Percentiles rank a stretch among this genome's conserved stretches.
Conservation (phyloP, 1,140 invertebrate species). For the Pygmarrhopalites habei region DNA sequence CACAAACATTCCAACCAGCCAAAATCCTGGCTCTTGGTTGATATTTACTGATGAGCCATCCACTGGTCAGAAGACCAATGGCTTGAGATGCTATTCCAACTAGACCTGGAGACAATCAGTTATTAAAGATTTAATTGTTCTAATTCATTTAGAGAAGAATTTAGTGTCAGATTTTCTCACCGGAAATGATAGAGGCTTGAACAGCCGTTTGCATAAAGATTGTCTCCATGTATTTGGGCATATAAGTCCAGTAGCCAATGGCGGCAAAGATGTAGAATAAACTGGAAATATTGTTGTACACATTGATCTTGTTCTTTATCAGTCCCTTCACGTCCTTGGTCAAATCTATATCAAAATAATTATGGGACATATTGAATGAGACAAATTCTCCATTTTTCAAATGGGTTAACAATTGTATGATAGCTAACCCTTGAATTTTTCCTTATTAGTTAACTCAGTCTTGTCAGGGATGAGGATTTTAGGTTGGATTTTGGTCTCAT, state of each 20-base stretch:
- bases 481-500: no score
- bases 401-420: no score
- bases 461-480: no score
- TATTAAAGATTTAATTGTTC: not conserved
- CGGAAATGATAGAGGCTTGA: constrained; percentile 59
- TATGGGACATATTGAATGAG: constrained; percentile 37
- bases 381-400: no score
- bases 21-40: constrained; percentile 60
- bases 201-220: constrained; percentile 66
- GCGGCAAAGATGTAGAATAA: constrained; percentile 64
- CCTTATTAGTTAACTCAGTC: no score
- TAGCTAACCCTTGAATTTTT: no score
- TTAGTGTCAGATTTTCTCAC: constrained; percentile 46
- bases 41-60: constrained; percentile 59
- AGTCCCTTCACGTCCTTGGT: constrained; percentile 54
- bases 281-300: constrained; percentile 59
- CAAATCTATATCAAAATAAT: constrained; percentile 40
- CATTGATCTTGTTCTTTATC: constrained; percentile 56
- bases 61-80: constrained; percentile 60
- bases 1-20: constrained; percentile 64
- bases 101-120: constrained; percentile 41
- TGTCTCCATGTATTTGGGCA: constrained; percentile 68
- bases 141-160: not conserved
- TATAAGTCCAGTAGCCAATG: constrained; percentile 66
- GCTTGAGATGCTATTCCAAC: constrained; percentile 65